phyloP scores from a whole-genome alignment of 2,113 vertebrate genomes.

The Acrocephalus kingi region DNA sequence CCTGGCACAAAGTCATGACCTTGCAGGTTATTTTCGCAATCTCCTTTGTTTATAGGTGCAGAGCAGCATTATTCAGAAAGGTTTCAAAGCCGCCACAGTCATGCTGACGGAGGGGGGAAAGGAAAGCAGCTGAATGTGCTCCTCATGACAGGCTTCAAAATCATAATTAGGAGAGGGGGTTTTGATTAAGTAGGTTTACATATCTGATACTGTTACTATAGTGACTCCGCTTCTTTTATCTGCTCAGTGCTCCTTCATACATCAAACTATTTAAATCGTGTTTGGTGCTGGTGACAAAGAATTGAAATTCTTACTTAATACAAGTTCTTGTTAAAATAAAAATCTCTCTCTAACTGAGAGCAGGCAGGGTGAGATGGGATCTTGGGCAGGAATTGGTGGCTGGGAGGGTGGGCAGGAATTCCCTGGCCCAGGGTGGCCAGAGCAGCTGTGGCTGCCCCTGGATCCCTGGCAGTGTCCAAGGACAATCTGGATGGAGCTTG shows the following conservation, averaged over 20 bases:
- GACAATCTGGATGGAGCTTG: background rate
- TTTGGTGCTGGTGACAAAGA: accelerated
- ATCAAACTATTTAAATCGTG: background rate
- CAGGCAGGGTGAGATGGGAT: accelerated
- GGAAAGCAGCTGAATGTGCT: background rate
- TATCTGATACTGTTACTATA: background rate
- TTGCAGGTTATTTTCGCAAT: background rate
- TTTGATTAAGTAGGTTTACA: background rate
- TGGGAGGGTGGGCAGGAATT: background rate
- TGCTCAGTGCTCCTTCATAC: background rate
- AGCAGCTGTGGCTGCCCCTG: background rate
- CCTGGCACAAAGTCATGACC: background rate
- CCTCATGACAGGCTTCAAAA: background rate
- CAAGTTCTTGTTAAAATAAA: background rate
- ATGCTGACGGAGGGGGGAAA: accelerated
- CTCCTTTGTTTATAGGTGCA: background rate
- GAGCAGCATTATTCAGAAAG: accelerated
- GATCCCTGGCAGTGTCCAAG: background rate
- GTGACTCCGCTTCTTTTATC: background rate
- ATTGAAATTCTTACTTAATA: too few species aligned
- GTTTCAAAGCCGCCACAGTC: background rate
- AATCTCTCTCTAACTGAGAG: background rate
- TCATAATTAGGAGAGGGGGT: background rate
- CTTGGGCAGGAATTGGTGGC: accelerated
- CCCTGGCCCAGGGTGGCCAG: background rate